A percentile compares a stretch with the other conserved stretches of the same genome.
Evolutionary conservation across 2,888 invertebrate species (phyloP).

Genomic region (Conus canariensis): DNA sequence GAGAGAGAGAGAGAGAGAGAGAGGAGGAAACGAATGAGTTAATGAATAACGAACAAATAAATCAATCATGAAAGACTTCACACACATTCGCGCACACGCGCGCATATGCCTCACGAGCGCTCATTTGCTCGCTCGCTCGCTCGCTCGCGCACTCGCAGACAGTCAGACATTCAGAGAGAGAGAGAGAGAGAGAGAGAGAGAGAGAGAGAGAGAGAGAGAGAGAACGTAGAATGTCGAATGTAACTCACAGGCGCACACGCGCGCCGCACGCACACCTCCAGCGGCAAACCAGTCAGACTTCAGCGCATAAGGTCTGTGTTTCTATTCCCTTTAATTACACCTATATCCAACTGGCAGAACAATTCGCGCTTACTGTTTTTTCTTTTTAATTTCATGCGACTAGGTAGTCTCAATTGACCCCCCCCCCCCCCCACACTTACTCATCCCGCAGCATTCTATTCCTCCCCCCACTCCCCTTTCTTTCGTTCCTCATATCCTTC

Average conservation of each 20-base stretch:
- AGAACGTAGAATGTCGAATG: neutral
- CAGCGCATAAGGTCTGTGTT: no score
- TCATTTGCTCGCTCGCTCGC: neutral
- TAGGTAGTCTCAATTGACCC: neutral
- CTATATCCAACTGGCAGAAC: no score
- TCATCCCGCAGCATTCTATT: neutral
- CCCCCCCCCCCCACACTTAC: neutral
- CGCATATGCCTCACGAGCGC: neutral
- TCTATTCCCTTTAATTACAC: no score
- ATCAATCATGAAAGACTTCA: no score
- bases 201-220: neutral
- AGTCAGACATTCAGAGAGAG: neutral
- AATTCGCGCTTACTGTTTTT: no score
- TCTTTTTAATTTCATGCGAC: no score
- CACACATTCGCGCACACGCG: slow-evolving; percentile 12
- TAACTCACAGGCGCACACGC: no score
- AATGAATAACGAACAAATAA: no score
- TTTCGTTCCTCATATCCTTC: no score
- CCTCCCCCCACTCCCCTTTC: no score
- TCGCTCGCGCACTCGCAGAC: slow-evolving; percentile 1
- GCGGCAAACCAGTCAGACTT: no score
- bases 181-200: neutral
- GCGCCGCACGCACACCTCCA: no score
- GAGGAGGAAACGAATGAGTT: neutral
- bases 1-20: neutral